Base-by-base conservation (phyloP, 1,140 invertebrate genomes). In the Microplitis demolitor region DNA sequence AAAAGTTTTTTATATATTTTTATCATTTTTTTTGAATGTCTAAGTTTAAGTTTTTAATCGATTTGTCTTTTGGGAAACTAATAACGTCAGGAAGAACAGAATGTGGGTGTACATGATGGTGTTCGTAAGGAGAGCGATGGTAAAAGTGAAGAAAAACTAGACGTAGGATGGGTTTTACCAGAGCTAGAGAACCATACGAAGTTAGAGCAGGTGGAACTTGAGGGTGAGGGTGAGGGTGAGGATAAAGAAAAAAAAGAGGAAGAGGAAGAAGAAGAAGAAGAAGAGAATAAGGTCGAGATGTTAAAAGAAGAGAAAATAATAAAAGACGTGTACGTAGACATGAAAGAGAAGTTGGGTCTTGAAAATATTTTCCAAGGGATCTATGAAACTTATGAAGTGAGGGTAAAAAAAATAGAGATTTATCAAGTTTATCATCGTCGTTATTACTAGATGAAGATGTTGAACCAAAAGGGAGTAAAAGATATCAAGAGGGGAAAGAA, bases 301-400 rank as follows among this genome's bases (percentile, higher is more conserved):
- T 72, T 64, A 11, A 37, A 51, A 11, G 60, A 71, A 6, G 35
- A 64, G 9, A 39, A 63, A 45, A 45, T 45, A 4, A 53, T 61
- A n/a, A 58, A 54, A 11, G 61, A 64, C 33, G 58, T 56, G 33
- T 60, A 64, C 33, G 58, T 39, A 37, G 61, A 34, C 34, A 58
- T 33, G 51, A 76, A 75, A 69, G 60, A 71, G 16, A 61, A 31
- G 56, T 51, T 71, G 34, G 73, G 70, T 5, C 74, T 74, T 1
- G 74, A 72, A 39, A 66, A 63, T 34, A 72, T 76, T 68, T 69
- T 78, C 8, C 60, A 69, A 69, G 76, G 70, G 16, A 71, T 61
- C 11, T 77, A 73, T 53, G 72, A 69, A 74, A 75, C 66, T 68
- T 56, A 37, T 24, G 73, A 76, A 71, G 71, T 73, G 73, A 53